Conservation (phyloP, 2,888 invertebrate genomes). For the Carterocephalus palaemon region DNA sequence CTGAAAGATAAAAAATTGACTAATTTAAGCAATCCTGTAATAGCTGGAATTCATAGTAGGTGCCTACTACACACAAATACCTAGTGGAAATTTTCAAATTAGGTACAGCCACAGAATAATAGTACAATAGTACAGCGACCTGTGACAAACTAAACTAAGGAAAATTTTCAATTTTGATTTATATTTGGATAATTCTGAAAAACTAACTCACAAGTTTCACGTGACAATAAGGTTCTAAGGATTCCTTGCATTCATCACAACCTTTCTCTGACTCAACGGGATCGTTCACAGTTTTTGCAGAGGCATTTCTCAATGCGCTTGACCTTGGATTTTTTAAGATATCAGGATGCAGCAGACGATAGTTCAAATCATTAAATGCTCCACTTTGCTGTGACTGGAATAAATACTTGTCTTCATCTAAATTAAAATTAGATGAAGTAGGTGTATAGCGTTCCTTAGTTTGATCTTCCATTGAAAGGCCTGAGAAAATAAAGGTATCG, state of each 20-base stretch:
- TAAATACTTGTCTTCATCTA: slow-evolving; percentile 5
- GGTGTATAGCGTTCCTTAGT: not conserved
- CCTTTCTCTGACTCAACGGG: not conserved
- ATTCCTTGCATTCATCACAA: slow-evolving; percentile 26
- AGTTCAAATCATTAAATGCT: not conserved
- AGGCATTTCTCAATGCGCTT: slow-evolving; percentile 1
- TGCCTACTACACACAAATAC: too few species aligned
- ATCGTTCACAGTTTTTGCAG: slow-evolving; percentile 1
- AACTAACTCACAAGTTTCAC: slow-evolving; percentile 27
- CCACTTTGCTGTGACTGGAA: not conserved
- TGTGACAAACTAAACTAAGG: too few species aligned
- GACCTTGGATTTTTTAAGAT: slow-evolving; percentile 3
- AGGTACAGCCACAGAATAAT: too few species aligned
- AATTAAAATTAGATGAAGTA: slow-evolving; percentile 10
- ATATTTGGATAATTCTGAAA: too few species aligned
- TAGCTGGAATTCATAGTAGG: too few species aligned
- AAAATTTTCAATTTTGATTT: too few species aligned
- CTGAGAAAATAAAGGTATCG: too few species aligned
- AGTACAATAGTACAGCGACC: too few species aligned
- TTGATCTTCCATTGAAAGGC: slow-evolving; percentile 13
- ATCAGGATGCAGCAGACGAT: slow-evolving; percentile 3
- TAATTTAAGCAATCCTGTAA: not conserved
- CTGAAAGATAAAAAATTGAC: slow-evolving; percentile 39
- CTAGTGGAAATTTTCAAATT: too few species aligned
- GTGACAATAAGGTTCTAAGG: slow-evolving; percentile 37